Evolutionary conservation across 2,888 invertebrate genomes (phyloP).

Genomic region (Sinotaia quadrata): DNA sequence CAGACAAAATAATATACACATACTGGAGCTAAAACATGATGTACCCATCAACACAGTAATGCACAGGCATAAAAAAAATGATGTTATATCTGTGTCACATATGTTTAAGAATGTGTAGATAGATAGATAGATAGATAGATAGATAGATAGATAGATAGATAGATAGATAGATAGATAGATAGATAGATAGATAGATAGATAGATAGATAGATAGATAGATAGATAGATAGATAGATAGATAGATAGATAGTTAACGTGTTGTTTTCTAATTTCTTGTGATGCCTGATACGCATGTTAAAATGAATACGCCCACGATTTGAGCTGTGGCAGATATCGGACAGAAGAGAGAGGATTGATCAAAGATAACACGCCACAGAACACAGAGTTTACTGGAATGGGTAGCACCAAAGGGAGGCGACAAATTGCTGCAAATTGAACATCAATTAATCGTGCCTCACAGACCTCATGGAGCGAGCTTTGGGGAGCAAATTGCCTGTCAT

Average conservation of each 20-base stretch:
- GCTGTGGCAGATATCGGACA: not conserved
- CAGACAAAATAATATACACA: no score
- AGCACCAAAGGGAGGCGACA: constrained; percentile 13
- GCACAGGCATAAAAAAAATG: no score
- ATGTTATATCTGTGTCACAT: no score
- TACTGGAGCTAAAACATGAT: no score
- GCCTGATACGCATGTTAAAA: not conserved
- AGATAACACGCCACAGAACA: not conserved
- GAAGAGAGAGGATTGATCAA: not conserved
- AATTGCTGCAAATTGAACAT: constrained; percentile 34
- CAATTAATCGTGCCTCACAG: constrained; percentile 24
- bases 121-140: not conserved
- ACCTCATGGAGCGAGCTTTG: not conserved
- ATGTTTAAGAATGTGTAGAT: no score
- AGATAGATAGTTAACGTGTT: no score
- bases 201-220: no score
- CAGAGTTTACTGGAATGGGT: no score
- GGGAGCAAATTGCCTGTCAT: constrained; percentile 2
- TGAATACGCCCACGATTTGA: not conserved
- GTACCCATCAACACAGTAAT: no score
- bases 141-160: constrained; percentile 2
- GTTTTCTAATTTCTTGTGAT: not conserved
- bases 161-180: not conserved
- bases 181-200: not conserved
- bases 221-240: not conserved